A percentile compares a stretch with the other conserved stretches of the same genome.
Evolutionary conservation across 2,113 vertebrate species (phyloP).

Genomic region (Papio anubis): DNA sequence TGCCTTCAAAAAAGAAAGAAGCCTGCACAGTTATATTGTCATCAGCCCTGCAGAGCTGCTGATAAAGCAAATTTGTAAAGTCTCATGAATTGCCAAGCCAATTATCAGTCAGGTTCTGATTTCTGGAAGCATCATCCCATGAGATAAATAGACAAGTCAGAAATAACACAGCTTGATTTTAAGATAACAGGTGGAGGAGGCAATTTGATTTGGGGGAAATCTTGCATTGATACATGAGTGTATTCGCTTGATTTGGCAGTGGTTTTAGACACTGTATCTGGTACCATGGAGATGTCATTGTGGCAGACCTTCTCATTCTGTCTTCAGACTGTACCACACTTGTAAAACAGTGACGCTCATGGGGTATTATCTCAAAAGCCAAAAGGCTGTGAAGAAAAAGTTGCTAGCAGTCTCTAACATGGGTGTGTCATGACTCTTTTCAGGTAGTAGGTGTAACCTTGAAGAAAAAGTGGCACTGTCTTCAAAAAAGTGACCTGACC

Average conservation of each 20-base stretch:
- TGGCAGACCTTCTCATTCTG: neutral
- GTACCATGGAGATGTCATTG: neutral
- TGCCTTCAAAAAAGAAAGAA: slow-evolving; percentile 15
- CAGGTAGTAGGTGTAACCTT: slow-evolving; percentile 92
- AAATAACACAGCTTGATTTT: slow-evolving; percentile 44
- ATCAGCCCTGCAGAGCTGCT: slow-evolving; percentile 5
- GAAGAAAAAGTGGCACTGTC: slow-evolving; percentile 92
- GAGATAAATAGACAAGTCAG: neutral
- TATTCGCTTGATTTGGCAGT: neutral
- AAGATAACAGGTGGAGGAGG: neutral
- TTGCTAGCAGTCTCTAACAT: slow-evolving; percentile 83
- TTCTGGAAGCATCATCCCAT: slow-evolving; percentile 33
- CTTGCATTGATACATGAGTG: slow-evolving; percentile 44
- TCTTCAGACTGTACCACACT: neutral
- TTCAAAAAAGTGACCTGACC: slow-evolving; percentile 92
- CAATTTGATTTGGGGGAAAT: neutral
- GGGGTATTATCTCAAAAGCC: slow-evolving; percentile 47
- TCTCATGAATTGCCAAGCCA: slow-evolving; percentile 16
- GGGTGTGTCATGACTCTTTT: slow-evolving; percentile 89
- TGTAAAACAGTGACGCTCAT: neutral
- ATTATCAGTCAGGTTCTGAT: neutral
- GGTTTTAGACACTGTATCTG: neutral
- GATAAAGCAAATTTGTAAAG: neutral
- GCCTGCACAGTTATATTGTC: neutral
- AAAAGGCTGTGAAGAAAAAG: slow-evolving; percentile 58